Percentiles rank a stretch among this genome's conserved stretches.
Conservation (phyloP, 2,797 vertebrate genomes). For the Paguma larvata region DNA sequence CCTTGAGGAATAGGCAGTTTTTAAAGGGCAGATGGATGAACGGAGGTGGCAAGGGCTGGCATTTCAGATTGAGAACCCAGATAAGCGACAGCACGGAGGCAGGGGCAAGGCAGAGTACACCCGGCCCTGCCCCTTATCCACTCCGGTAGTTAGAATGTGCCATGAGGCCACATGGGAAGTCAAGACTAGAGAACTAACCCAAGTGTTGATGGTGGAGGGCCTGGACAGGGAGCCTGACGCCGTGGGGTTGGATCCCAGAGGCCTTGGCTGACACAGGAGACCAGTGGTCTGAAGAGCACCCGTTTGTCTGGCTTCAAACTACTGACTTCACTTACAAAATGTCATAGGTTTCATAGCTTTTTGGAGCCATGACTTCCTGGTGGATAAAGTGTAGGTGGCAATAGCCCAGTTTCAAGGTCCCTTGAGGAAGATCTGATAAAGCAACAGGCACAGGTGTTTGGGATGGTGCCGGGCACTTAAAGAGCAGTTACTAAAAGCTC, state of each 20-base stretch:
- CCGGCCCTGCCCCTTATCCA: not conserved
- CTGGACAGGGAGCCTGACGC: not conserved
- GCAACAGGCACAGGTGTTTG: too few species aligned
- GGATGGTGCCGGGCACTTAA: not conserved
- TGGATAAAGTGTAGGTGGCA: not conserved
- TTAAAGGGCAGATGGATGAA: not conserved
- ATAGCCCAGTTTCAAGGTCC: not conserved
- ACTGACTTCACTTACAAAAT: not conserved
- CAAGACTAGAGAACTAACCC: not conserved
- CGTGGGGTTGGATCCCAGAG: not conserved
- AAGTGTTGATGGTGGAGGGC: not conserved
- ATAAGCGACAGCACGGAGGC: not conserved
- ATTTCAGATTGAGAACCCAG: not conserved
- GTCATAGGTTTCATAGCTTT: not conserved
- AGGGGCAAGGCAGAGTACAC: not conserved
- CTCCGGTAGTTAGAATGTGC: not conserved
- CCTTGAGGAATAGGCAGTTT: not conserved
- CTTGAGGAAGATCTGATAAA: not conserved
- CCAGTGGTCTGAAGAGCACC: rapidly evolving
- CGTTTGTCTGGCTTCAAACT: not conserved
- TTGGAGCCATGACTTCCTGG: not conserved
- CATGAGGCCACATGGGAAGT: not conserved
- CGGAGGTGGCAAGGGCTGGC: not conserved
- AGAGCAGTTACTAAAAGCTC: not conserved
- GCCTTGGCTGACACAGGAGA: not conserved